These are phyloP conservation scores for Phalacrocorax pelagicus DNA, from an alignment of 2,113 vertebrate species.

Conservation along the genomic window DNA sequence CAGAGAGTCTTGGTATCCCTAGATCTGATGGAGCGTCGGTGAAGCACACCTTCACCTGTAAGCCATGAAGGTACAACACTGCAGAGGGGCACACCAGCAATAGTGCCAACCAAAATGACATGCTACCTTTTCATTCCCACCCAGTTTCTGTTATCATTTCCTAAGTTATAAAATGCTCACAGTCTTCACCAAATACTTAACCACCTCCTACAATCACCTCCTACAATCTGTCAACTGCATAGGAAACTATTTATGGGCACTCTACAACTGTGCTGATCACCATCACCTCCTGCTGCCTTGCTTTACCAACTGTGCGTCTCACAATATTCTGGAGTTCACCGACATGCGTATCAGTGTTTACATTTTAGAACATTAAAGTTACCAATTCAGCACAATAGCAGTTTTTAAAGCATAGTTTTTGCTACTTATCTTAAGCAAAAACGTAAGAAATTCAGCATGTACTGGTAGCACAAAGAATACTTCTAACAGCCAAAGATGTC, in stretches of 20 bases:
- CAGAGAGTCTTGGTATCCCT: neutral
- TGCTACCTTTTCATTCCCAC: neutral
- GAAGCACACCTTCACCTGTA: neutral
- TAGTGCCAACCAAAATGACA: neutral
- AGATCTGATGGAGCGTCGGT: rapidly evolving
- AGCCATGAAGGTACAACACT: neutral
- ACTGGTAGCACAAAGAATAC: neutral
- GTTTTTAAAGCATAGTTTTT: neutral
- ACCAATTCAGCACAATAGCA: rapidly evolving
- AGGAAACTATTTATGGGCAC: neutral
- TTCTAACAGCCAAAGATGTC: neutral
- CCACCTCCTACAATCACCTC: neutral
- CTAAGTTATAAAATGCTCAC: neutral
- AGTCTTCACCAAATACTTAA: neutral
- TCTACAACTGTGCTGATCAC: neutral
- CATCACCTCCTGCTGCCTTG: neutral
- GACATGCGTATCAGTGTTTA: neutral
- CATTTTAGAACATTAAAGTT: neutral
- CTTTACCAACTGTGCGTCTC: neutral
- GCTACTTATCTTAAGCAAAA: neutral
- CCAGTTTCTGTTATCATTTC: neutral
- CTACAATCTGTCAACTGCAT: neutral
- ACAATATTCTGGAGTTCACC: too few species aligned
- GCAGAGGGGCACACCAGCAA: neutral
- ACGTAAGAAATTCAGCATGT: neutral